Percentiles rank a stretch among this genome's conserved stretches.
Conservation (phyloP, 2,888 invertebrate species). For the Drosophila subsilvestris region DNA sequence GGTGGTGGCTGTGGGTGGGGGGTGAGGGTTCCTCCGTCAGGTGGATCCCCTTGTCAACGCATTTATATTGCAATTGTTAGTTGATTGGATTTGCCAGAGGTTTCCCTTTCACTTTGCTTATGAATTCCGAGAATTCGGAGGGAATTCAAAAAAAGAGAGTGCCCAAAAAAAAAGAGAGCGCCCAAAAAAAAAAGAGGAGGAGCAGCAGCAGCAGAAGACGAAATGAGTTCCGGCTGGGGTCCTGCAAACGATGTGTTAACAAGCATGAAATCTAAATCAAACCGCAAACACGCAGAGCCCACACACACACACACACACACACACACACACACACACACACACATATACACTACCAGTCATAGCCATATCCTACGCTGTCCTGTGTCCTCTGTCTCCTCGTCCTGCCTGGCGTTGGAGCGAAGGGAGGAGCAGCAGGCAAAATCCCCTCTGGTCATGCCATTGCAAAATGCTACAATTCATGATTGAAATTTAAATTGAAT, state of each 20-base stretch:
- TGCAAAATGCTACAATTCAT: slow-evolving; percentile 66
- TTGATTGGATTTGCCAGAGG: slow-evolving; percentile 52
- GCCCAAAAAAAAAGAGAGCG: slow-evolving; percentile 4
- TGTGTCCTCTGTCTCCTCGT: slow-evolving; percentile 4
- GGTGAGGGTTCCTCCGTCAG: no score
- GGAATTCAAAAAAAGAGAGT: background rate
- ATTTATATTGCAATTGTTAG: slow-evolving; percentile 47
- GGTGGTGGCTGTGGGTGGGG: no score
- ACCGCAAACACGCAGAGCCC: slow-evolving; percentile 55
- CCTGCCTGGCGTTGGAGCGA: no score
- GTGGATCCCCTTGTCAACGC: slow-evolving; percentile 33
- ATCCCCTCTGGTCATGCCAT: slow-evolving; percentile 43
- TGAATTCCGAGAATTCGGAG: slow-evolving; percentile 23
- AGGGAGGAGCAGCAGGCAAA: no score
- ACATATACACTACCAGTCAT: no score
- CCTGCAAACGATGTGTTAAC: slow-evolving; percentile 61
- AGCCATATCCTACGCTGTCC: background rate
- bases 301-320: background rate
- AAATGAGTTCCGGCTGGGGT: slow-evolving; percentile 17
- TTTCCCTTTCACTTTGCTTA: slow-evolving; percentile 42
- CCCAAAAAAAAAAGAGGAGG: background rate
- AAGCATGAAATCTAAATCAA: slow-evolving; percentile 66
- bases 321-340: no score
- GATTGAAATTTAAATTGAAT: slow-evolving; percentile 77
- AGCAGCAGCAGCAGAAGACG: background rate